Base-by-base conservation (phyloP, 2,888 invertebrate species). In the Himalopsyche japonica region DNA sequence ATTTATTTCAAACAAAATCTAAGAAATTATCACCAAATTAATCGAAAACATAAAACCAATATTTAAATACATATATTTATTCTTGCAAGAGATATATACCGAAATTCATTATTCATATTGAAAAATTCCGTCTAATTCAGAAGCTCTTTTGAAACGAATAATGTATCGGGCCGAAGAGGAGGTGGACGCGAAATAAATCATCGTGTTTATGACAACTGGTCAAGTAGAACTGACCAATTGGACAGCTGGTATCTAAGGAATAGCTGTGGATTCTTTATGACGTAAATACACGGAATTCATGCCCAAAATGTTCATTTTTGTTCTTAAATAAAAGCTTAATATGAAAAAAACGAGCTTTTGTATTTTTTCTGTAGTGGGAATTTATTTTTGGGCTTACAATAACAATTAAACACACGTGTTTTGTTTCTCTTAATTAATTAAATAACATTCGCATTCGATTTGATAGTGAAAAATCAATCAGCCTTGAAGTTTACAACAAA, bases 151-250 rank as follows among this genome's bases (percentile, higher is more conserved):
- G 48, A 83, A 85, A 85, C 83, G 85, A 85, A 85, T 85, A 85
- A 85, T 85, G 85, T 85, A 85, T 85, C 81, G 81, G 32, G 76
- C 47, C 76, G 83, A 85, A 80, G 80, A 85, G 80, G 81, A 78
- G 82, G 77, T 24, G 34, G 76, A 48, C 57, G 64, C 64, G 78
- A 85, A 85, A 85, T 85, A 85, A 85, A 85, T 85, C 82, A 85
- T 32, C 49, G 57, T 80, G 49, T 49, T 32, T 57, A 32, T 34
- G 48, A 80, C 57, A 80, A 64, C 34, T 80, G 76, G 30, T 37
- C 70, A 70, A 43, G 15, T 76, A 76, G 12, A 32, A 27, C 76
- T 37, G 79, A 27, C 76, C 81, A 34, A 80, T 24, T 20, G 57
- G 57, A 57, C 20, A 57, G 57, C 20, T 7, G 24, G 57, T 24